These are phyloP conservation scores for Brachionus manjavacas DNA, from an alignment of 1,140 invertebrate genomes.

Conservation along the genomic window DNA sequence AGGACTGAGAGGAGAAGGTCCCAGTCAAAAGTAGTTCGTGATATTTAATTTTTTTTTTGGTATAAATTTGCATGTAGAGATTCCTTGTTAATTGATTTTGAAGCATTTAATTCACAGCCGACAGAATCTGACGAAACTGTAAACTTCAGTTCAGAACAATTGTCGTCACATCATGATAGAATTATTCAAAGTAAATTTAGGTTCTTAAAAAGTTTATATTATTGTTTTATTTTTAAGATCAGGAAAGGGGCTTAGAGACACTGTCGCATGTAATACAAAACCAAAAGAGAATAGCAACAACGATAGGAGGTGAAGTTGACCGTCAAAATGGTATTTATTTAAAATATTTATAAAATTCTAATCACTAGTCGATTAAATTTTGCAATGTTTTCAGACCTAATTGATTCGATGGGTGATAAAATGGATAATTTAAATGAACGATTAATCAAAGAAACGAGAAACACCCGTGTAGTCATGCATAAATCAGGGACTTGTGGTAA, in stretches of 20 bases:
- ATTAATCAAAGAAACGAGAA: conserved; percentile 35
- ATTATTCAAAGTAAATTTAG: background rate
- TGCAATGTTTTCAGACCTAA: background rate
- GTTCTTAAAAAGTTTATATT: background rate
- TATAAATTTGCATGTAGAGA: background rate
- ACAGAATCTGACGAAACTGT: background rate
- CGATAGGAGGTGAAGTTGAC: conserved; percentile 37
- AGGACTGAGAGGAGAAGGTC: background rate
- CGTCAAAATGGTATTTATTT: conserved; percentile 22
- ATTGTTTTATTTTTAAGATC: background rate
- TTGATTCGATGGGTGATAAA: conserved; percentile 42
- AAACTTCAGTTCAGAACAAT: background rate
- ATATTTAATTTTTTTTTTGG: background rate
- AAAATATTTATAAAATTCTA: background rate
- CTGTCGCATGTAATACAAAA: conserved; percentile 30
- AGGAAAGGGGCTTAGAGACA: conserved; percentile 26
- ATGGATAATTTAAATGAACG: conserved; percentile 35
- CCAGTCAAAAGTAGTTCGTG: conserved; percentile 1
- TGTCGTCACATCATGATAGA: background rate
- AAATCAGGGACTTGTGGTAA: conserved; percentile 40
- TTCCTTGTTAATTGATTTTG: conserved; percentile 15
- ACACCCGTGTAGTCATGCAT: background rate
- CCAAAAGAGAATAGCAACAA: conserved; percentile 29
- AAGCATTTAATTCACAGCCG: background rate
- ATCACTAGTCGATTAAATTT: background rate